Evolutionary conservation across 2,113 vertebrate genomes (phyloP), one percentile per base, ranked within the genome.

Genomic region (Chlorodrepanis virens): DNA sequence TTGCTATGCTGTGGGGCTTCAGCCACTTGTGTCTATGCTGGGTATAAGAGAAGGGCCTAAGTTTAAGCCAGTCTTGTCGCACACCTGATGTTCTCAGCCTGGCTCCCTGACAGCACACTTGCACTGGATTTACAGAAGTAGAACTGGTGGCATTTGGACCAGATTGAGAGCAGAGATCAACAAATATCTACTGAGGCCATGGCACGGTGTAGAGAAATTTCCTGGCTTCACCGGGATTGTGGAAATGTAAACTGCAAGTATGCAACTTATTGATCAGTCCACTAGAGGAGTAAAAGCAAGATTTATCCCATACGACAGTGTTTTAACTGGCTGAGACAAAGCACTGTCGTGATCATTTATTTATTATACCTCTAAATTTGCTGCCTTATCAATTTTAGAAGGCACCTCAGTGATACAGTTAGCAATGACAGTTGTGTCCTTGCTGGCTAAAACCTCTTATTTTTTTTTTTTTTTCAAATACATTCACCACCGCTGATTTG

Each of bases 261-360:
- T 52, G 22, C 19, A 68, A 56, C 29, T 75, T 23, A 56, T 39
- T 65, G 60, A 50, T 44, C 6, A 52, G 23, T 47, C 23, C 39
- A 24, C 13, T n/a, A 60, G 60, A 90, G 33, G 15, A 91, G 13
- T 54, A 71, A 78, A 94, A 87, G 31, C 3, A 70, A 54, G 52
- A 70, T 81, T 75, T 44, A 44, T 8, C 11, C 29, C 39, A 35
- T 27, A 47, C 77, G 16, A 57, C 9, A 15, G 17, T 37, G 35
- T 54, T 77, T 27, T 77, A 77, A 59, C n/a, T 87, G 47, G 15
- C 25, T 75, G 25, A 87, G 56, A 81, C 6, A 37, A 68, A 79
- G n/a, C 5, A 67, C 19, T 0, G 0, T 24, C 42, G 28, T 1
- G 3, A 33, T 54, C 0, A 3, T 63, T 86, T 70, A 33, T 68